Base-by-base conservation (phyloP, 2,113 vertebrate genomes). In the Tupaia tana region DNA sequence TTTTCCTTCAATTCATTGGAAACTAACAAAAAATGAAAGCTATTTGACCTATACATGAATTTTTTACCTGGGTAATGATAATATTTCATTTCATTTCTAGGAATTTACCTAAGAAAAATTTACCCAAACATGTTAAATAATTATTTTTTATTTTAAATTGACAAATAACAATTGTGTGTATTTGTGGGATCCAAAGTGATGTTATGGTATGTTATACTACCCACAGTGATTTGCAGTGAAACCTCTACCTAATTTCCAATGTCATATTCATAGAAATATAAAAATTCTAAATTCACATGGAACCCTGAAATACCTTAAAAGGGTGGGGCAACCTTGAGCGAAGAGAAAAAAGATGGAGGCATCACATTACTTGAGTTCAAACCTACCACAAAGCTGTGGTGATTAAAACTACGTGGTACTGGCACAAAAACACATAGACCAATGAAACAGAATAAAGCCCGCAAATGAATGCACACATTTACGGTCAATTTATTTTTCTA, bases 1-100 rank as follows among this genome's bases (percentile, higher is more conserved):
- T 70, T 24, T 16, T 54, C 54, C 73, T 90, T 83, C 71, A 93
- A 61, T 91, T 84, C 83, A 73, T 58, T 74, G 66, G 74, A 88
- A 95, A 90, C 85, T 43, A 43, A 43, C 90, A 93, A 79, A 64
- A 86, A 89, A 89, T 74, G 75, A 81, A 95, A 90, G 63, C 63
- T 75, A 27, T 91, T 89, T 83, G 66, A 93, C 29, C 88, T 79
- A 87, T 7, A 27, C 78, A 61, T 91, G 31, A 29, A 90, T 88
- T 67, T 96, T 52, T 79, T 82, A 63, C 54, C 73, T 31, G 34
- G 67, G 74, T 56, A 70, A 64, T 54, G 24, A 67, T 79, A 66
- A 67, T 52, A 11, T 73, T 88, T 6, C 59, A n/a, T 52, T 16
- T 59, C 1, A 9, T 79, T 90, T 79, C 86, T 92, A 56, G 54